Evolutionary conservation across 1,140 invertebrate species (phyloP).

Genomic region (Bombus ignitus): DNA sequence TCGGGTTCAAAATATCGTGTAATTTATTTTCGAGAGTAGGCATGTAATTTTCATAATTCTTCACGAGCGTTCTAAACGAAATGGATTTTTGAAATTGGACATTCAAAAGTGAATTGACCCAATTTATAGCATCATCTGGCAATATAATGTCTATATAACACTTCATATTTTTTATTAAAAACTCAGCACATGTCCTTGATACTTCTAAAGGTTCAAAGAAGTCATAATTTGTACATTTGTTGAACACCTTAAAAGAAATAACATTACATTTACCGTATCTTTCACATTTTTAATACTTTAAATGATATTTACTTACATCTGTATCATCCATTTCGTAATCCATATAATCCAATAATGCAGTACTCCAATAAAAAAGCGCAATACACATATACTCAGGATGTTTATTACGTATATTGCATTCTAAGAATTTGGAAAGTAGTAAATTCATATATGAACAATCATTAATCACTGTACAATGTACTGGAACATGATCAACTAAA

Average conservation of each 20-base stretch:
- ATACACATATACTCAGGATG: constrained; percentile 49
- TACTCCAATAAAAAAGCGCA: constrained; percentile 73
- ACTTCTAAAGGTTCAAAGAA: constrained; percentile 72
- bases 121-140: constrained; percentile 38
- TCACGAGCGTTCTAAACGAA: constrained; percentile 59
- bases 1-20: constrained; percentile 69
- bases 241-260: constrained; percentile 75
- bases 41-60: constrained; percentile 56
- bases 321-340: constrained; percentile 77
- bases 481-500: constrained; percentile 26
- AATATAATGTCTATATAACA: constrained; percentile 49
- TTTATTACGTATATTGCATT: constrained; percentile 34
- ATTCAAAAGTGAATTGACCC: constrained; percentile 59
- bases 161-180: constrained; percentile 51
- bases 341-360: constrained; percentile 60
- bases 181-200: constrained; percentile 59
- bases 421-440: constrained; percentile 70
- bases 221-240: constrained; percentile 76
- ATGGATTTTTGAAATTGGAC: constrained; percentile 44
- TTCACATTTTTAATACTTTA: background rate
- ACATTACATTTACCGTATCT: background rate
- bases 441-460: constrained; percentile 56
- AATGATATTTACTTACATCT: constrained; percentile 64
- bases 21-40: constrained; percentile 59
- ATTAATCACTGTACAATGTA: constrained; percentile 30